phyloP scores from a whole-genome alignment of 1,140 invertebrate genomes.

The Zaprionus taronus region DNA sequence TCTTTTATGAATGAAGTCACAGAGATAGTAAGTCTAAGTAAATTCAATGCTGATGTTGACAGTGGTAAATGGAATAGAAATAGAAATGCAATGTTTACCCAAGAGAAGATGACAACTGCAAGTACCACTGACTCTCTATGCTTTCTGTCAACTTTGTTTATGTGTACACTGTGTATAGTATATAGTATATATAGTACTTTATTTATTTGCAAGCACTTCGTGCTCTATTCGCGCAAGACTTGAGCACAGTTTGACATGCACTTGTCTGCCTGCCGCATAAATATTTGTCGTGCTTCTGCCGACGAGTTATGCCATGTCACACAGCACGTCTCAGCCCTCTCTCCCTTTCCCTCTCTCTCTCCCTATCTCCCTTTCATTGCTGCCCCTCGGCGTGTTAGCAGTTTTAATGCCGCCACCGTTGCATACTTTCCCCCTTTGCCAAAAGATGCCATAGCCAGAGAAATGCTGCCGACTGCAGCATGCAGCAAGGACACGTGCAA shows the following conservation, averaged over 20 bases:
- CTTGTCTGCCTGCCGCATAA: constrained; percentile 54
- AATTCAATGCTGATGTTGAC: not conserved
- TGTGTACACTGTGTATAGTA: not conserved
- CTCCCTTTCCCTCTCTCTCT: not conserved
- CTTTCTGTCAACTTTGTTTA: not conserved
- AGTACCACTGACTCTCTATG: not conserved
- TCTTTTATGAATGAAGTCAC: not conserved
- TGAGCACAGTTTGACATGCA: constrained; percentile 68
- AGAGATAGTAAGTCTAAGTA: not conserved
- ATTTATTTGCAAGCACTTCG: constrained; percentile 4
- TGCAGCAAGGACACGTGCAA: constrained; percentile 64
- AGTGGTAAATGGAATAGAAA: constrained; percentile 3
- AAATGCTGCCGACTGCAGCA: constrained; percentile 17
- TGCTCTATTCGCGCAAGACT: constrained; percentile 15
- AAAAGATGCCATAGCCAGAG: constrained; percentile 1
- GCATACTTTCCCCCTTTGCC: constrained; percentile 50
- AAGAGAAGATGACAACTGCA: not conserved
- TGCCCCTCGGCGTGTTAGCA: constrained; percentile 27
- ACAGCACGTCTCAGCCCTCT: not conserved
- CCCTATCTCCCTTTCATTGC: not conserved
- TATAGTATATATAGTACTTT: not conserved
- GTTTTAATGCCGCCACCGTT: constrained; percentile 43
- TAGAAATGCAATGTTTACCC: not conserved
- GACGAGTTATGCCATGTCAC: constrained; percentile 77
- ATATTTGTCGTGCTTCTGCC: constrained; percentile 50